Percentiles rank a stretch among this genome's conserved stretches.
These are phyloP conservation scores for Dolichoris vasculosae DNA, from an alignment of 1,140 invertebrate genomes.

Conservation along the genomic window DNA sequence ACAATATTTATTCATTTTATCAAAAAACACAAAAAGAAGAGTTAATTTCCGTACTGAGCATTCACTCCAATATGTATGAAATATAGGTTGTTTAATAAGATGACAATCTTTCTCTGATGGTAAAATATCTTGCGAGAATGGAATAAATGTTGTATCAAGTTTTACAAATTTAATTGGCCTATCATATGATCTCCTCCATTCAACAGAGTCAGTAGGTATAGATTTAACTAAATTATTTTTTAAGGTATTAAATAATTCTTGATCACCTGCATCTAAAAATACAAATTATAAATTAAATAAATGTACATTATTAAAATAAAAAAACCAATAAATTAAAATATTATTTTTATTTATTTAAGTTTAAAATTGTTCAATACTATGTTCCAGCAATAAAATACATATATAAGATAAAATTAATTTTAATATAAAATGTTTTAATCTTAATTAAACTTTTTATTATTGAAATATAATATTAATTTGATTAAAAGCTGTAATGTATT, in stretches of 20 bases:
- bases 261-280: conserved; percentile 88
- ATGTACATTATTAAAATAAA: neutral
- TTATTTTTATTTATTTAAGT: neutral
- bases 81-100: conserved; percentile 89
- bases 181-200: conserved; percentile 92
- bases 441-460: too few relatives aligned
- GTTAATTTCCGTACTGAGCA: conserved; percentile 82
- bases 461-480: too few relatives aligned
- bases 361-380: too few relatives aligned
- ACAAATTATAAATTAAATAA: conserved; percentile 15
- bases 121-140: conserved; percentile 83
- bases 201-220: conserved; percentile 88
- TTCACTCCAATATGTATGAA: conserved; percentile 97
- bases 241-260: conserved; percentile 88
- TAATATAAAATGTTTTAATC: too few relatives aligned
- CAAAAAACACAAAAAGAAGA: neutral
- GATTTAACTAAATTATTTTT: conserved; percentile 84
- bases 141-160: conserved; percentile 88
- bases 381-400: too few relatives aligned
- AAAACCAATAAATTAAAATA: neutral
- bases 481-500: too few relatives aligned
- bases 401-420: too few relatives aligned
- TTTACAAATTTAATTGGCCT: conserved; percentile 87
- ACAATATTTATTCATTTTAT: conserved; percentile 30
- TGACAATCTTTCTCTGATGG: conserved; percentile 83